Percentiles rank a stretch among this genome's conserved stretches.
Conservation (phyloP, 2,797 vertebrate species). For the Arctocebus calabarensis region DNA sequence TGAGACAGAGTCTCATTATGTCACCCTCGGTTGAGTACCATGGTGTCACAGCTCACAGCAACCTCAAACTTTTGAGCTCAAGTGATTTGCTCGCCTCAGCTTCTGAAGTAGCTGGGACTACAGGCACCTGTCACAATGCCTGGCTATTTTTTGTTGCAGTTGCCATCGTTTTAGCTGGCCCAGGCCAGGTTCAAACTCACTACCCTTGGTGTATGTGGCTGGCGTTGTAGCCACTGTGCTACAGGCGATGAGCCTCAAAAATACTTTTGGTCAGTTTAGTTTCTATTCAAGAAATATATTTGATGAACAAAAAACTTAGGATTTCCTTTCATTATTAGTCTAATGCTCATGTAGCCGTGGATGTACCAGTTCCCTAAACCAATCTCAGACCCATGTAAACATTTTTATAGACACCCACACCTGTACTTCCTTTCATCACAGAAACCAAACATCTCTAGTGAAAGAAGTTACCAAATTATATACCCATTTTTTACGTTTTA, state of each 20-base stretch:
- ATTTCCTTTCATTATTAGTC: conserved; percentile 31
- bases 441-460: conserved; percentile 42
- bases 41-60: no score
- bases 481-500: conserved; percentile 27
- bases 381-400: not conserved
- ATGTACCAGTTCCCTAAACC: conserved; percentile 27
- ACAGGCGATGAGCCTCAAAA: not conserved
- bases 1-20: no score
- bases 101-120: no score
- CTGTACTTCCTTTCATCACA: conserved; percentile 31
- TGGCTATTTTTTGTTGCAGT: no score
- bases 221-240: no score
- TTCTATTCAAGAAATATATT: conserved; percentile 59
- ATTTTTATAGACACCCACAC: conserved; percentile 32
- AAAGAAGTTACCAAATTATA: conserved; percentile 40
- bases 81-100: no score
- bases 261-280: conserved; percentile 33
- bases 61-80: no score
- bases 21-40: no score
- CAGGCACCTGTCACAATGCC: no score
- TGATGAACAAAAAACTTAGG: conserved; percentile 35
- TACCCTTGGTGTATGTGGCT: no score
- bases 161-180: no score
- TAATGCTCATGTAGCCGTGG: not conserved
- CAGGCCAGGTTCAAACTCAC: no score